Conservation (phyloP, 2,888 invertebrate species). For the Steinernema scapterisci region DNA sequence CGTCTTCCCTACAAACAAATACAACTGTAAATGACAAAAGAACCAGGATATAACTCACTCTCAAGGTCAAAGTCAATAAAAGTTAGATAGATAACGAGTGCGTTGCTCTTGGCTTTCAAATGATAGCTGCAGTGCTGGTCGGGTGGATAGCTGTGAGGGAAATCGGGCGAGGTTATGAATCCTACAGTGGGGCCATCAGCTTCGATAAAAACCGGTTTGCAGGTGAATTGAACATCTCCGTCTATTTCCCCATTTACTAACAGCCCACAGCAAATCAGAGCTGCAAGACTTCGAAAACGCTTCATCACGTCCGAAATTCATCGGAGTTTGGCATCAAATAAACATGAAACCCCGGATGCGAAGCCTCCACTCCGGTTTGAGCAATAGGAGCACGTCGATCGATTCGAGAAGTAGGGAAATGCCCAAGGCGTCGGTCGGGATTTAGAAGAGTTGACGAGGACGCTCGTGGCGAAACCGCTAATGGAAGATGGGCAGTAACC, state of each 20-base stretch:
- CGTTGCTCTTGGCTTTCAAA: constrained; percentile 43
- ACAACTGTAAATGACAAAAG: neutral
- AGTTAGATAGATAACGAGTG: constrained; percentile 54
- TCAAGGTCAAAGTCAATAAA: constrained; percentile 57
- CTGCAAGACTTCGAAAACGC: neutral
- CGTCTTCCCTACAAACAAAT: neutral
- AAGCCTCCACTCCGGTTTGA: neutral
- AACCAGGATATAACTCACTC: too few species aligned
- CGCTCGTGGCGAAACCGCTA: constrained; percentile 19
- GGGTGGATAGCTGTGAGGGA: constrained; percentile 51
- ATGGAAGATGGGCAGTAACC: constrained; percentile 13
- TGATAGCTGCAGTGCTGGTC: constrained; percentile 53
- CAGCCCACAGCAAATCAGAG: neutral
- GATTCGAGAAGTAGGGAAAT: constrained; percentile 30
- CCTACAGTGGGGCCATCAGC: constrained; percentile 35
- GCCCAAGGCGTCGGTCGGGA: constrained; percentile 25
- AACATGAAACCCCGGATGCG: neutral
- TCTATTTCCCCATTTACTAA: neutral
- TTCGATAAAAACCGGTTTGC: neutral
- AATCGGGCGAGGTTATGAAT: constrained; percentile 49
- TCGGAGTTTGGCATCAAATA: neutral
- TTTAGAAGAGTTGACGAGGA: constrained; percentile 28
- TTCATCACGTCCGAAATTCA: constrained; percentile 5
- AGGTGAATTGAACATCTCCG: neutral
- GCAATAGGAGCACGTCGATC: neutral